These are phyloP conservation scores for Dunckerocampus dactyliophorus DNA, from an alignment of 2,113 vertebrate genomes.

Conservation along the genomic window DNA sequence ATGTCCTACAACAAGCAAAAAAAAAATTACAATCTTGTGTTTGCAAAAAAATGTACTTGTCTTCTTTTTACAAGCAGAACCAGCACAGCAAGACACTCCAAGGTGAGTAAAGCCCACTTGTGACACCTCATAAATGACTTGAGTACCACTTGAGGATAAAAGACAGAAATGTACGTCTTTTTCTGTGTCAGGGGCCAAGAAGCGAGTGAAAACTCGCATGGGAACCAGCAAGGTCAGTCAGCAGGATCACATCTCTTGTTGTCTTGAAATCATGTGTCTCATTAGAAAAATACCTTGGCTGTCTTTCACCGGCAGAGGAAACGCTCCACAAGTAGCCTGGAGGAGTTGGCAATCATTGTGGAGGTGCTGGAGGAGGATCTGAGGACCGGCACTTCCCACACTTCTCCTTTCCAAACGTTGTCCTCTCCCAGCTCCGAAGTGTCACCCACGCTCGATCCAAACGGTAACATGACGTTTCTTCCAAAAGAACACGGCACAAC, in stretches of 20 bases:
- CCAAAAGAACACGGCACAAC: too few relatives aligned
- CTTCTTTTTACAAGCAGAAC: not conserved
- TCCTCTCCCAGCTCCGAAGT: too few relatives aligned
- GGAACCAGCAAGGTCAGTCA: slow-evolving; percentile 66
- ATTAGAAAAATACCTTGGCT: not conserved
- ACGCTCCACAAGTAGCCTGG: slow-evolving; percentile 64
- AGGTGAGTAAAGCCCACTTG: not conserved
- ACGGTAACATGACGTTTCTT: slow-evolving; percentile 21
- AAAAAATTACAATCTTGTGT: too few relatives aligned
- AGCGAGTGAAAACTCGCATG: slow-evolving; percentile 67
- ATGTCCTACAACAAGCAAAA: too few relatives aligned
- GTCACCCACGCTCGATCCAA: not conserved
- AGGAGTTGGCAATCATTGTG: slow-evolving; percentile 81
- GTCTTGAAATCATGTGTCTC: too few relatives aligned
- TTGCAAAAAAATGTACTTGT: not conserved
- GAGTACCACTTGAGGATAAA: too few relatives aligned
- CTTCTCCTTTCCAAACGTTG: not conserved
- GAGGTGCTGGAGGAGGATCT: slow-evolving; percentile 86
- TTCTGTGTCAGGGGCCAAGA: slow-evolving; percentile 64
- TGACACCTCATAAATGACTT: not conserved
- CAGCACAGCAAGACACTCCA: not conserved
- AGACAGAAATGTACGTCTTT: not conserved
- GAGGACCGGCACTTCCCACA: slow-evolving; percentile 39
- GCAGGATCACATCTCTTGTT: not conserved
- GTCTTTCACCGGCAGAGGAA: slow-evolving; percentile 62